Evolutionary conservation across 2,888 invertebrate genomes (phyloP).

Genomic region (Ganaspis brasiliensis): DNA sequence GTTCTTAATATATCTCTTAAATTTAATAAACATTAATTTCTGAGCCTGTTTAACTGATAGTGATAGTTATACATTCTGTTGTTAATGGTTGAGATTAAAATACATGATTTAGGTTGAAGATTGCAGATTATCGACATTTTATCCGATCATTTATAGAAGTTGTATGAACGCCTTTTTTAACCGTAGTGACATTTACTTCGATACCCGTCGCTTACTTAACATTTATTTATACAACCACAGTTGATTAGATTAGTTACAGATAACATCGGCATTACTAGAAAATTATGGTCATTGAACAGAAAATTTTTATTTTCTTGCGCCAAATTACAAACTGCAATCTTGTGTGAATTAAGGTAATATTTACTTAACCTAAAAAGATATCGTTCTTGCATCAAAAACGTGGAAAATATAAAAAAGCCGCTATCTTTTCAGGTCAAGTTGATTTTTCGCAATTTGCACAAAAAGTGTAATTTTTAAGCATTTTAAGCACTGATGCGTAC

Average conservation of each 20-base stretch:
- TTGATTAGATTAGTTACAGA: background rate
- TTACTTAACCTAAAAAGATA: conserved; percentile 20
- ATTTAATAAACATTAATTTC: background rate
- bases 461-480: background rate
- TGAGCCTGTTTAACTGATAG: background rate
- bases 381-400: background rate
- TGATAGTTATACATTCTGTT: background rate
- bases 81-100: background rate
- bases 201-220: background rate
- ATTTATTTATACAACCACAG: background rate
- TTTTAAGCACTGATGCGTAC: no score
- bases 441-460: background rate
- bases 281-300: background rate
- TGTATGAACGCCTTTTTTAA: background rate
- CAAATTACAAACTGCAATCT: background rate
- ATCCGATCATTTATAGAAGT: background rate
- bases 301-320: background rate
- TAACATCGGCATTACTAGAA: background rate
- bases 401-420: background rate
- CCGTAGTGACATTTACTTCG: background rate
- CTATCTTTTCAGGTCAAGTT: conserved; percentile 14
- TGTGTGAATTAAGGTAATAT: background rate
- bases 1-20: background rate
- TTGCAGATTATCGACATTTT: conserved; percentile 9
- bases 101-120: conserved; percentile 6